Evolutionary conservation across 2,113 vertebrate species (phyloP), one percentile per base, ranked within the genome.

Genomic region (Desmodus rotundus): DNA sequence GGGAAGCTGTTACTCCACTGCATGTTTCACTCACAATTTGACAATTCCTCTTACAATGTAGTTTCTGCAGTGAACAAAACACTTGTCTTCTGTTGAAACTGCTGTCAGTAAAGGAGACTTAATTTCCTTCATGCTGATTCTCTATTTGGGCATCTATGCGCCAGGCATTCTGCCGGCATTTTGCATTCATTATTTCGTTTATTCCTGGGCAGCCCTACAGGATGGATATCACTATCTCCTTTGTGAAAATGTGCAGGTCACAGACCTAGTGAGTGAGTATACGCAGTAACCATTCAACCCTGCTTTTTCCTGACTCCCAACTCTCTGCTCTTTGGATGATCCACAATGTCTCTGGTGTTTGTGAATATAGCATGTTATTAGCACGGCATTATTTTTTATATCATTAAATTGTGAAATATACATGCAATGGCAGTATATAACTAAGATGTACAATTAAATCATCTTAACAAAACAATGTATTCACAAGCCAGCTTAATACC

Each of bases 11-110:
- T 94, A 93, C 36, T 81, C 63, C 3, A 54, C 3, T 84, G n/a
- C 22, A 93, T 95, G 98, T 97, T 96, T 98, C 67, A 97, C 95
- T 96, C 11, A 91, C 50, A 63, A 33, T 76, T 61, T 97, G 94
- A 97, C 93, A 96, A 74, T 95, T 89, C 52, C 36, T 91, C 56
- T 50, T 56, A 10, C 73, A 54, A 20, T 8, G 78, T 33, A 89
- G 82, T 43, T 89, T 86, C 91, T 33, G 16, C 68, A 33, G 67
- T 20, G 82, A 96, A 88, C 74, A 93, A 80, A 84, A 81, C 41
- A 61, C 36, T 74, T 63, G 38, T 83, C 26, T 92, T 72, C 50
- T 70, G 38, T 43, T 12, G 54, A 94, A 90, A 93, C 36, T 91
- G 33, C 43, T 76, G 33, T 92, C 58, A 95, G 63, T 12, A 50